Evolutionary conservation across 2,888 invertebrate species (phyloP).

Genomic region (Torymus auratus): DNA sequence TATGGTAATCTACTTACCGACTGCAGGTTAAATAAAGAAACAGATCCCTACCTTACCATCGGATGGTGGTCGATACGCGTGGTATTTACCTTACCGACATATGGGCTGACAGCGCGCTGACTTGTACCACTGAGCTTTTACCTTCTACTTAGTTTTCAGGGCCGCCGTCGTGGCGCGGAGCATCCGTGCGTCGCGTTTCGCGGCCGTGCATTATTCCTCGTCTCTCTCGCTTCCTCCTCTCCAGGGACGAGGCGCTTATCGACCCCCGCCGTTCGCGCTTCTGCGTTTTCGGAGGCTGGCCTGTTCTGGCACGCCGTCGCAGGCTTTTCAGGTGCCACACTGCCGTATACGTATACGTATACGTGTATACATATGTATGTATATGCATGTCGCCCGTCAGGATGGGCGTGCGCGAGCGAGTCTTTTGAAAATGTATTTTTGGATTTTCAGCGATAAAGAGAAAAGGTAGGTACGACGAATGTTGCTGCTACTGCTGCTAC

Average conservation of each 20-base stretch:
- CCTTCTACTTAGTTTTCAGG: slow-evolving; percentile 22
- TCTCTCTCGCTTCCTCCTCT: not conserved
- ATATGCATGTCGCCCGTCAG: too few relatives aligned
- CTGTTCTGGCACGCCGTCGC: not conserved
- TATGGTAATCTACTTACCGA: not conserved
- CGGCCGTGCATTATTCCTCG: too few relatives aligned
- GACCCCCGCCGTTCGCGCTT: slow-evolving; percentile 46
- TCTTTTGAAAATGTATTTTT: slow-evolving; percentile 52
- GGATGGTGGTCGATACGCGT: not conserved
- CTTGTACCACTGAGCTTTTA: slow-evolving; percentile 16
- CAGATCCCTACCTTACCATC: not conserved
- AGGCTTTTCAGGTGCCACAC: slow-evolving; percentile 20
- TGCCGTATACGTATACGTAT: not conserved
- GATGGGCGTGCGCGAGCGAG: not conserved
- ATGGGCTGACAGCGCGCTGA: slow-evolving; percentile 18
- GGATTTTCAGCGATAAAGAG: slow-evolving; percentile 20
- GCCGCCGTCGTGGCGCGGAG: slow-evolving; percentile 45
- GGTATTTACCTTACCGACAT: slow-evolving; percentile 27
- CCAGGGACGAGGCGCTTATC: slow-evolving; percentile 41
- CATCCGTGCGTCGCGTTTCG: not conserved
- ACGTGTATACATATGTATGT: too few relatives aligned
- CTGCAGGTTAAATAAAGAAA: too few relatives aligned
- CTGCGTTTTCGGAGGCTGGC: slow-evolving; percentile 40
- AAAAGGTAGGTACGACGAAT: too few relatives aligned
- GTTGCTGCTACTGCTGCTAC: too few relatives aligned